Base-by-base conservation (phyloP, 2,888 invertebrate species). In the Tryphoninae sp. region DNA sequence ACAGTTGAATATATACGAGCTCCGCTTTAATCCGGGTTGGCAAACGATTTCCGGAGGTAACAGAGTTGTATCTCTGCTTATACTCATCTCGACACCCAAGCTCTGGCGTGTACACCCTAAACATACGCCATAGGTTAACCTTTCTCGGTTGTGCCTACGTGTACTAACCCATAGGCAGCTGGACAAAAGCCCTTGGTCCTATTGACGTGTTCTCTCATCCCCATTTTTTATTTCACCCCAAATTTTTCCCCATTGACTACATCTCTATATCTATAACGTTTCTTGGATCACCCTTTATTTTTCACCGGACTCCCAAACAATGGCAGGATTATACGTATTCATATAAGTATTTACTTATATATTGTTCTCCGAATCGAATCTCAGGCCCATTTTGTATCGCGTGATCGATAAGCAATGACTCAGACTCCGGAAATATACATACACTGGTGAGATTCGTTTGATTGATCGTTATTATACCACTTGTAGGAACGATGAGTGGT, bases 21-120 rank as follows among this genome's bases (percentile, higher is more conserved):
- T 78, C 67, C 78, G 59, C 81, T 78, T 78, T 78, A 81, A 81
- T 78, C 81, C 78, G 65, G 65, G 65, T 75, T 72, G 78, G 78
- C 78, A 75, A 78, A 81, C 74, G 78, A 81, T 81, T 75, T 73
- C 78, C 69, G 23, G 45, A 67, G 26, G 68, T 49, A 74, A 65
- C 62, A 26, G 53, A 58, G 42, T 40, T 76, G 58, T 68, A 68
- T 33, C 64, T 19, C 55, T 53, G 62, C 68, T 78, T 78, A 59
- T 78, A 13, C 45, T 45, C 13, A 13, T 45, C 33, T 33, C 33
- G 33, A 33, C 33, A 33, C 33, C 33, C 33, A 33, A 33, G 33
- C 33, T 33, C 33, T 33, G 6, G 33, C 33, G 33, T 33, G 6
- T 33, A 33, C 33, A 4, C 33, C 33, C 33, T 6, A 33, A 33